Conservation (phyloP, 2,888 invertebrate genomes). For the Horisme vitalbata region DNA sequence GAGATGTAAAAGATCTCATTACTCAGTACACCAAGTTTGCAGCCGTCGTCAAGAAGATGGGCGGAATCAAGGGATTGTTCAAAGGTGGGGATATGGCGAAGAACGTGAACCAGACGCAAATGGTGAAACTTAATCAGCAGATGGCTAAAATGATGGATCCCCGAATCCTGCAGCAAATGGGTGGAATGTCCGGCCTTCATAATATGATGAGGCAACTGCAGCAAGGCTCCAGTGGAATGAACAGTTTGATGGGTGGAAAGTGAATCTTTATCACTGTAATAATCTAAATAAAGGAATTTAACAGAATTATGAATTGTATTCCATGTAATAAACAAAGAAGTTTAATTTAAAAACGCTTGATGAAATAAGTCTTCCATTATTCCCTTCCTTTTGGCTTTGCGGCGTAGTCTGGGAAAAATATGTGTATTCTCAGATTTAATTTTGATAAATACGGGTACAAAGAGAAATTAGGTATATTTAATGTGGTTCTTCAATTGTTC, state of each 20-base stretch:
- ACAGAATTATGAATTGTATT: neutral
- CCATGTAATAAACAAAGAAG: too few relatives aligned
- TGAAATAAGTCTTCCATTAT: too few relatives aligned
- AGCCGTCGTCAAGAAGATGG: constrained; percentile 99
- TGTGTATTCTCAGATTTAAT: too few relatives aligned
- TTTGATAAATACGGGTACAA: too few relatives aligned
- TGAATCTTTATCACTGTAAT: constrained; percentile 52
- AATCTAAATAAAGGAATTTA: constrained; percentile 24
- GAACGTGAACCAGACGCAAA: constrained; percentile 98
- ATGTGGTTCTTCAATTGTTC: too few relatives aligned
- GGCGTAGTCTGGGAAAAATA: too few relatives aligned
- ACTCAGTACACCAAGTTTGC: constrained; percentile 99
- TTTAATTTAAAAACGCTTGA: too few relatives aligned
- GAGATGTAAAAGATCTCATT: constrained; percentile 98
- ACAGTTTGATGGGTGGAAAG: constrained; percentile 84
- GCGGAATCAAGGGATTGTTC: constrained; percentile 99
- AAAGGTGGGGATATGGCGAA: constrained; percentile 99
- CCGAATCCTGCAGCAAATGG: constrained; percentile 97
- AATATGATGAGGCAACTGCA: constrained; percentile 98
- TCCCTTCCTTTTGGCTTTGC: too few relatives aligned
- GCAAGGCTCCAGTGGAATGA: constrained; percentile 85
- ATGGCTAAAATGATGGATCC: constrained; percentile 99
- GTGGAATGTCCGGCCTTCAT: constrained; percentile 97
- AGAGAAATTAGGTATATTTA: too few relatives aligned
- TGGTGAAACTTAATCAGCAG: constrained; percentile 99